Evolutionary conservation across 2,888 invertebrate genomes (phyloP).

Genomic region (Diaphora mendica): DNA sequence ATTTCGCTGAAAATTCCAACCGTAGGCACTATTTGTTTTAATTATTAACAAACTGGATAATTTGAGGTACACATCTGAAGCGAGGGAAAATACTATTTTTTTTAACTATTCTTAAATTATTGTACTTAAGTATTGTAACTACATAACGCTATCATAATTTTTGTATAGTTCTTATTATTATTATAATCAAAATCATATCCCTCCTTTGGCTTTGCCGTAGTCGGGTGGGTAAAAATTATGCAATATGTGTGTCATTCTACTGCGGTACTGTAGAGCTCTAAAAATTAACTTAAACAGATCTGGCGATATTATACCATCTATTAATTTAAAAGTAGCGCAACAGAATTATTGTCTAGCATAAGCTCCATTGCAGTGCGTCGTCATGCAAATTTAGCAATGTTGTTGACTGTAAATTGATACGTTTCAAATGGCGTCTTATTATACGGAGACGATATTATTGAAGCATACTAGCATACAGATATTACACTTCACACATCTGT

Average conservation of each 20-base stretch:
- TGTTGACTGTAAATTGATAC: slow-evolving; percentile 75
- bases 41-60: no score
- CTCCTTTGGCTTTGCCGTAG: no score
- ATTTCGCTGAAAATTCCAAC: background rate
- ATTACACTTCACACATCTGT: slow-evolving; percentile 18
- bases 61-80: background rate
- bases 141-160: no score
- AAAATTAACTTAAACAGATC: slow-evolving; percentile 19
- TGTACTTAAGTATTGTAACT: background rate
- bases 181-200: no score
- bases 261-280: background rate
- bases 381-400: slow-evolving; percentile 72
- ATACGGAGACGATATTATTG: slow-evolving; percentile 54
- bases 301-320: slow-evolving; percentile 44
- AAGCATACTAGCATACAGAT: slow-evolving; percentile 22
- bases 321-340: slow-evolving; percentile 58
- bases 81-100: no score
- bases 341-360: slow-evolving; percentile 42
- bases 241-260: background rate
- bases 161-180: background rate
- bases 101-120: no score
- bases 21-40: no score
- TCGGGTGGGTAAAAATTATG: background rate
- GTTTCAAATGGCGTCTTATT: slow-evolving; percentile 68
- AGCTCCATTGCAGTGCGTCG: slow-evolving; percentile 63